These are phyloP conservation scores for Prinia subflava DNA, from an alignment of 2,113 vertebrate species.

Conservation along the genomic window DNA sequence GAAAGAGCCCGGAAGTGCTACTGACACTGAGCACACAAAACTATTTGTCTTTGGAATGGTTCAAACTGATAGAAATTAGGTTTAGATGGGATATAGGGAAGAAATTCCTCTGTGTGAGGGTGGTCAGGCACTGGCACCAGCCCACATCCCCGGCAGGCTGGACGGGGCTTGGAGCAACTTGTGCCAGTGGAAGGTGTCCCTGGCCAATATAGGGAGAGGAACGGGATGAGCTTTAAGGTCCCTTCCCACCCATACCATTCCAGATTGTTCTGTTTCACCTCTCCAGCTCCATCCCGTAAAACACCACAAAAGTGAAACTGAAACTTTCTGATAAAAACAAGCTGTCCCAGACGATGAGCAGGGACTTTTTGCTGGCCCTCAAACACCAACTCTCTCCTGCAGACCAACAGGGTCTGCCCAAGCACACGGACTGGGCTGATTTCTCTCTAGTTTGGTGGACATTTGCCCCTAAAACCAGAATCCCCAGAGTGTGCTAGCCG, in stretches of 20 bases:
- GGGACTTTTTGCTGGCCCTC: background rate
- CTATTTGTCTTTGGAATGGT: background rate
- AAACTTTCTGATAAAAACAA: background rate
- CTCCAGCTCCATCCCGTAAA: background rate
- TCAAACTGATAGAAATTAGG: accelerated
- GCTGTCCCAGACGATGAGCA: background rate
- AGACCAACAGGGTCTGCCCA: background rate
- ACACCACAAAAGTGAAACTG: background rate
- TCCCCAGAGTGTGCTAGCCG: background rate
- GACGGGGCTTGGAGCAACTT: background rate
- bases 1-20: background rate
- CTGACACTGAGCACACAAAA: background rate
- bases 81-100: background rate
- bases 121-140: too few relatives aligned
- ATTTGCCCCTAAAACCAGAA: background rate
- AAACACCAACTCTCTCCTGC: background rate
- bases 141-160: too few relatives aligned
- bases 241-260: background rate
- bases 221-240: background rate
- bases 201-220: accelerated
- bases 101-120: background rate
- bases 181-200: background rate
- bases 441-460: background rate
- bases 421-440: accelerated
- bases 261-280: background rate